Conservation (phyloP, 2,113 vertebrate species). For the Microcebus tavaratra region DNA sequence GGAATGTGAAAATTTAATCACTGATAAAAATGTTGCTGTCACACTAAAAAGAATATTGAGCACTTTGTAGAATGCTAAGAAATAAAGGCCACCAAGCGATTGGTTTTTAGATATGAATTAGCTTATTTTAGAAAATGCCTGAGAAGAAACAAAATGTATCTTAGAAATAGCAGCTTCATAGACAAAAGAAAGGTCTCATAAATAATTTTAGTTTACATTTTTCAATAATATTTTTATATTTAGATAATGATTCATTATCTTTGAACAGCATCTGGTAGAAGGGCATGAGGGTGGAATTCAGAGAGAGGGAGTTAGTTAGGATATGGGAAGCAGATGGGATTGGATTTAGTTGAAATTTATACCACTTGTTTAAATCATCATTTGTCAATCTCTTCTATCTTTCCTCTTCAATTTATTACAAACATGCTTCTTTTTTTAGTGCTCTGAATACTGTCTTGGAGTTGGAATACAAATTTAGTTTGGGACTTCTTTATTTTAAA, state of each 20-base stretch:
- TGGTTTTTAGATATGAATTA: slow-evolving; percentile 35
- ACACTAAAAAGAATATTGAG: background rate
- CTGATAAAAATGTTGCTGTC: background rate
- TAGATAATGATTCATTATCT: slow-evolving; percentile 17
- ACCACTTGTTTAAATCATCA: background rate
- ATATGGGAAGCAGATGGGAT: slow-evolving; percentile 2
- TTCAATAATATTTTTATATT: slow-evolving; percentile 21
- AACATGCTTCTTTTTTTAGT: background rate
- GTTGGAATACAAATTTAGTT: background rate
- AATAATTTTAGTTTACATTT: slow-evolving; percentile 28
- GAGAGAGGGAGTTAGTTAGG: background rate
- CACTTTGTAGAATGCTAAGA: background rate
- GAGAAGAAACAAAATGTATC: background rate
- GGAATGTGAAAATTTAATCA: background rate
- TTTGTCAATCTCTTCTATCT: background rate
- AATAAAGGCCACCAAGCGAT: background rate
- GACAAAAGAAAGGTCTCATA: slow-evolving; percentile 6
- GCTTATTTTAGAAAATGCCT: slow-evolving; percentile 26
- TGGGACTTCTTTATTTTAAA: slow-evolving; percentile 6
- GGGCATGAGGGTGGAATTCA: background rate
- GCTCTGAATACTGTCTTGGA: background rate
- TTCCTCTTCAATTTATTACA: background rate
- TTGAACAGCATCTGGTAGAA: slow-evolving; percentile 44
- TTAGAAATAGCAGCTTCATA: background rate
- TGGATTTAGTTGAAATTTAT: background rate